Conservation (phyloP, 2,797 vertebrate genomes). For the Sebastes variabilis region DNA sequence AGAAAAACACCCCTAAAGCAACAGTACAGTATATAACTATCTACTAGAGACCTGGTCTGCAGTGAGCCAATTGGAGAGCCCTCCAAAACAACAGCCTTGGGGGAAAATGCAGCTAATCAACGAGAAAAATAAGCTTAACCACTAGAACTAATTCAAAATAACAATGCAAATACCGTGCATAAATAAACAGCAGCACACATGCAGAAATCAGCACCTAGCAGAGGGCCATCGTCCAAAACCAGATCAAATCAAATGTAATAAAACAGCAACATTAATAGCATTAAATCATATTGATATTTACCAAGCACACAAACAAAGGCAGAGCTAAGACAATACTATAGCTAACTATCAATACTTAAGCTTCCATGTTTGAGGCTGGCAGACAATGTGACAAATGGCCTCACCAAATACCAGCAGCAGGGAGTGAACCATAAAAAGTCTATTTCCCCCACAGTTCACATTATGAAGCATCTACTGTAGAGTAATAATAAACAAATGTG, state of each 20-base stretch:
- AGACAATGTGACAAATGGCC: not conserved
- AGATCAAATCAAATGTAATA: not conserved
- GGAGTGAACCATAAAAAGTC: not conserved
- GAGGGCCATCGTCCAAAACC: not conserved
- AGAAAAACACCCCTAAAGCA: not conserved
- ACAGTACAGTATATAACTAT: not conserved
- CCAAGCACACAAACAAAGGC: not conserved
- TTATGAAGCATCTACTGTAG: not conserved
- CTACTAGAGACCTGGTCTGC: not conserved
- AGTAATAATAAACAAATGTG: not conserved
- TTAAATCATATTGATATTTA: slow-evolving; percentile 12
- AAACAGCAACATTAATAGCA: slow-evolving; percentile 6
- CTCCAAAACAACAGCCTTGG: slow-evolving; percentile 1
- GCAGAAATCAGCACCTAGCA: not conserved
- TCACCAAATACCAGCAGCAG: not conserved
- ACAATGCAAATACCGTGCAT: not conserved
- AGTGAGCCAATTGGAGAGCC: not conserved
- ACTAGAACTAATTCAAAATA: not conserved
- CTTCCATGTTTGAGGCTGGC: not conserved
- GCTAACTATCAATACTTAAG: not conserved
- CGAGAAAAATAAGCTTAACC: not conserved
- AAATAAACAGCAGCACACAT: not conserved
- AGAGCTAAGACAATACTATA: not conserved
- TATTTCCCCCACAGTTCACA: not conserved
- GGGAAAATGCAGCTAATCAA: slow-evolving; percentile 1